Evolutionary conservation across 2,888 invertebrate genomes (phyloP), one percentile per base, ranked within the genome.

Genomic region (Bellardia bayeri): DNA sequence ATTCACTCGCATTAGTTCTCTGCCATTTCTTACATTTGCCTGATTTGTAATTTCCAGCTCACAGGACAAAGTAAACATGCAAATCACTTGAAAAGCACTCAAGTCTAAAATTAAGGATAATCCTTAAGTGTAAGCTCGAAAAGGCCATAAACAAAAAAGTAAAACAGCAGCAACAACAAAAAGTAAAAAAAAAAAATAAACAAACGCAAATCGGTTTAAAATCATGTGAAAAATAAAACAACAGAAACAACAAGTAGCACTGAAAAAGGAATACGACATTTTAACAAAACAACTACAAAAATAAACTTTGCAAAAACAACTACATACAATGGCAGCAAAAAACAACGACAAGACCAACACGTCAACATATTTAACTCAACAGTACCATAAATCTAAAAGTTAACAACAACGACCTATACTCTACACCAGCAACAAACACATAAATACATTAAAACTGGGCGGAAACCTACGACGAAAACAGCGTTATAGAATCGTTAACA

Each of bases 71-170:
- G 33, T 71, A 30, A 78, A 79, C 80, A 86, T 86, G 87, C 88
- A 88, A 89, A 89, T 89, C 88, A 88, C 87, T 89, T 88, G 69
- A 87, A 89, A 89, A 84, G 83, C 89, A 89, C 87, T 89, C 89
- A 88, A 88, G 76, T 88, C 79, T 88, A 84, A 86, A 88, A 88
- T 82, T 84, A 85, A 88, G 89, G 89, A 89, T 89, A 89, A 89
- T 89, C 89, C 88, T 89, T 88, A 87, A 87, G 87, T 87, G 85
- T 88, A 85, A 79, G 63, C 56, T 80, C 75, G 56, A 81, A 69
- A 71, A 69, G 75, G 75, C 63, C 80, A 75, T 75, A 80, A 80
- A 78, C 54, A n/a, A 58, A 61, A 74, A 74, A n/a, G 40, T 33
- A 64, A 54, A 63, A 51, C 5, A 64, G 16, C 30, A 74, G 72